A percentile compares a stretch with the other conserved stretches of the same genome.
Evolutionary conservation across 2,113 vertebrate genomes (phyloP).

Genomic region (Hepsetus odoe): DNA sequence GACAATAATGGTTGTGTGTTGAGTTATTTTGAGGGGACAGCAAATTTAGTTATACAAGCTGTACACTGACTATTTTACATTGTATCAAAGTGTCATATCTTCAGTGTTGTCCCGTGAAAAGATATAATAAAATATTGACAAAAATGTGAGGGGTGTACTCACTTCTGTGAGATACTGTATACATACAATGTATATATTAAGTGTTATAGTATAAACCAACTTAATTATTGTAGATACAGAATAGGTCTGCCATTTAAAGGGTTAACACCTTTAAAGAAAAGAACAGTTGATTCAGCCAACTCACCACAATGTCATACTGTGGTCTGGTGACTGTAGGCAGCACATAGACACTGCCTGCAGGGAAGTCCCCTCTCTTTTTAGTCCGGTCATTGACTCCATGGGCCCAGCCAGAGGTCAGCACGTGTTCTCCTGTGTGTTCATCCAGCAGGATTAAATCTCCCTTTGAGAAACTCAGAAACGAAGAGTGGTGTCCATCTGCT

Average conservation of each 20-base stretch:
- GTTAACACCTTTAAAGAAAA: not conserved
- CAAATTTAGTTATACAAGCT: too few species aligned
- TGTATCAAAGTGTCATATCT: too few species aligned
- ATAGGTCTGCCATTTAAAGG: too few species aligned
- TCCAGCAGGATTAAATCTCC: slow-evolving; percentile 94
- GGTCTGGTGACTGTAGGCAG: slow-evolving; percentile 89
- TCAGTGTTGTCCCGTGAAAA: too few species aligned
- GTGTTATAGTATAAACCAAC: too few species aligned
- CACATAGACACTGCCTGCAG: slow-evolving; percentile 90
- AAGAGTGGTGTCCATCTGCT: slow-evolving; percentile 86
- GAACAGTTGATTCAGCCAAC: slow-evolving; percentile 54
- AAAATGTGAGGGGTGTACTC: too few species aligned
- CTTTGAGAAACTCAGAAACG: slow-evolving; percentile 92
- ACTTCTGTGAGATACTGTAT: too few species aligned
- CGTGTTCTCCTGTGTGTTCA: slow-evolving; percentile 91
- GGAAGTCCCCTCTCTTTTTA: slow-evolving; percentile 92
- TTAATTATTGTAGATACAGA: not conserved
- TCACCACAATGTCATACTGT: slow-evolving; percentile 86
- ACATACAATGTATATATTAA: too few species aligned
- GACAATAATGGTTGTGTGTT: too few species aligned
- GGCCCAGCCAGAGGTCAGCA: slow-evolving; percentile 94
- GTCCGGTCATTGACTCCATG: slow-evolving; percentile 90
- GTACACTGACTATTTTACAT: too few species aligned
- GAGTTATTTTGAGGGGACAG: too few species aligned
- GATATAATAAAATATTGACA: too few species aligned